Base-by-base conservation (phyloP, 2,888 invertebrate species). In the Sepiola atlantica region DNA sequence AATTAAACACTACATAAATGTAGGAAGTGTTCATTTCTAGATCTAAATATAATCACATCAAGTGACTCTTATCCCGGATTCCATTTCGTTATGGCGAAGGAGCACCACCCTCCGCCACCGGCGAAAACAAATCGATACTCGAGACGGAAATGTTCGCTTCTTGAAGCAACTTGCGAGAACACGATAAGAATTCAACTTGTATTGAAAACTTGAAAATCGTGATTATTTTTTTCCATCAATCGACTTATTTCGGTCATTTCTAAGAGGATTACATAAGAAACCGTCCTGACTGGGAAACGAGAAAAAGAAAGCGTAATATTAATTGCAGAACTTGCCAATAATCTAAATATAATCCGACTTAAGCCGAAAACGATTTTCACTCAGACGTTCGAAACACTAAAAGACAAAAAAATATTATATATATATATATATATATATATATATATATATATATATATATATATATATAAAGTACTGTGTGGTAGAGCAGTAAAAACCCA, bases 321-420 rank as follows among this genome's bases (percentile, higher is more conserved):
- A 32, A 77, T 77, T 77, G 32, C 32, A 14, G 12, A 18, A 77
- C 77, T 77, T 77, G 77, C n/a, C 77, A 77, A 77, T 77, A 77
- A 77, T 77, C 77, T 77, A n/a, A 77, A 77, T 77, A 77, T 77
- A 77, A 77, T 77, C 77, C 77, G 77, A 77, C 77, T 12, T 77
- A n/a, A 77, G 77, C 77, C 77, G 0, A 32, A 77, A 32, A 77
- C 77, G 32, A 12, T 18, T 77, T 77, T 77, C 14, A 77, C n/a
- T 77, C n/a, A 77, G n/a, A 77, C 12, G 45, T 8, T n/a, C 4
- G 0, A 6, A n/a, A 77, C n/a, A 77, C 21, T 14, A 77, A n/a
- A 12, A 32, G 12, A 4, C n/a, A 77, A 16, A 77, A n/a, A 45
- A 45, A 45, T 10, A 20, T 61, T 28, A 61, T 8, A 61, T 24